Evolutionary conservation across 1,140 invertebrate genomes (phyloP).

Genomic region (Bombus turneri): DNA sequence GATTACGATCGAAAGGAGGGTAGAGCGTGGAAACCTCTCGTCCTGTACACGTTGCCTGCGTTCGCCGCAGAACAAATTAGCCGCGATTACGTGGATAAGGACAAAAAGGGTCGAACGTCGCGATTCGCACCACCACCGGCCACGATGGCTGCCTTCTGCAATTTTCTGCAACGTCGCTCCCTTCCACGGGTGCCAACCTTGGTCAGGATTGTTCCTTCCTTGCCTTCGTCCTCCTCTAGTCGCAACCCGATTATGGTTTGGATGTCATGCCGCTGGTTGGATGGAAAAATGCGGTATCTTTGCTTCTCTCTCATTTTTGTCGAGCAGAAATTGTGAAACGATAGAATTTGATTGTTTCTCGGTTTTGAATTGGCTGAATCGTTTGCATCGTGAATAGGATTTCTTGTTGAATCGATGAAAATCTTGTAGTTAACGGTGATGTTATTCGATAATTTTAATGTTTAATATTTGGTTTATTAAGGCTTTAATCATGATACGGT

Average conservation of each 20-base stretch:
- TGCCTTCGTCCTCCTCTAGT: too few relatives aligned
- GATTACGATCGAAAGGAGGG: slow-evolving; percentile 67
- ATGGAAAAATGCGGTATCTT: too few relatives aligned
- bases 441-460: too few relatives aligned
- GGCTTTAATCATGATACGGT: too few relatives aligned
- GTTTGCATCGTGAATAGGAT: too few relatives aligned
- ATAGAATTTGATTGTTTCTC: too few relatives aligned
- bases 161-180: slow-evolving; percentile 60
- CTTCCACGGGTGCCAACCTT: slow-evolving; percentile 6
- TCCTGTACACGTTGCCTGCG: slow-evolving; percentile 59
- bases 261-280: not conserved
- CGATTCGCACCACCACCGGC: slow-evolving; percentile 48
- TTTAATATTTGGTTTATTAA: too few relatives aligned
- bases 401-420: too few relatives aligned
- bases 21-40: slow-evolving; percentile 1
- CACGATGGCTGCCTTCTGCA: slow-evolving; percentile 46
- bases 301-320: too few relatives aligned
- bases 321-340: too few relatives aligned
- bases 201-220: not conserved
- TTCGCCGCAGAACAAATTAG: slow-evolving; percentile 76
- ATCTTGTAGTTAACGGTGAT: too few relatives aligned
- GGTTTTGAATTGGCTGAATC: too few relatives aligned
- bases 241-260: not conserved
- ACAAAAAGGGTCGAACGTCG: slow-evolving; percentile 63
- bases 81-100: slow-evolving; percentile 72